phyloP scores from a whole-genome alignment of 2,113 vertebrate genomes.

The Anoplopoma fimbria region DNA sequence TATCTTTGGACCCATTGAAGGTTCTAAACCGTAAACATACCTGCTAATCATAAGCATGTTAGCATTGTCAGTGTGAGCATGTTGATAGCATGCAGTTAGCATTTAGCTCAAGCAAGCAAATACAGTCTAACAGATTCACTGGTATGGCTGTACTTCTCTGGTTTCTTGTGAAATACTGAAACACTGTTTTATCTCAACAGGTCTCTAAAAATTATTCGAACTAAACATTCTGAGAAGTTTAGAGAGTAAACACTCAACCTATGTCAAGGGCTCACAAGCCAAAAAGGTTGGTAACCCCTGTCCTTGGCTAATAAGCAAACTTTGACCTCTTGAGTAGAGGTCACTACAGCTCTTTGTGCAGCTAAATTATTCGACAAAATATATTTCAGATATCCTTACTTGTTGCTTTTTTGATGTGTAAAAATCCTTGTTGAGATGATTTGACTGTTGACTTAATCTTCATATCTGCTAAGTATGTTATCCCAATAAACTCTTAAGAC shows the following conservation, averaged over 20 bases:
- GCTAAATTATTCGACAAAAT: not conserved
- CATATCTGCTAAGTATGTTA: slow-evolving; percentile 15
- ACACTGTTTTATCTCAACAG: not conserved
- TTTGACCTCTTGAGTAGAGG: no score
- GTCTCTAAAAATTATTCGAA: not conserved
- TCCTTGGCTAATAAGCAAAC: no score
- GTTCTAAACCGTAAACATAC: not conserved
- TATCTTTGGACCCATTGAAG: not conserved
- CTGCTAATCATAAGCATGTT: not conserved
- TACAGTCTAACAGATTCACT: not conserved
- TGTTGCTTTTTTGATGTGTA: not conserved
- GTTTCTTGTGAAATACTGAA: not conserved
- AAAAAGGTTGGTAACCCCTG: no score
- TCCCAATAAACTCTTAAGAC: slow-evolving; percentile 25
- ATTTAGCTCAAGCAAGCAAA: not conserved
- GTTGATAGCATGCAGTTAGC: no score
- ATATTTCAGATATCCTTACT: not conserved
- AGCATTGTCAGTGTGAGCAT: not conserved
- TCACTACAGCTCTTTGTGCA: not conserved
- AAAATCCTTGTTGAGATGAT: not conserved
- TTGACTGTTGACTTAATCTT: not conserved
- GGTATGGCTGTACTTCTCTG: not conserved
- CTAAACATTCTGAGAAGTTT: not conserved
- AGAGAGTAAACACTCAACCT: not conserved
- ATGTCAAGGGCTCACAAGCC: not conserved